phyloP scores from a whole-genome alignment of 2,888 invertebrate genomes.

The Panopea generosa region DNA sequence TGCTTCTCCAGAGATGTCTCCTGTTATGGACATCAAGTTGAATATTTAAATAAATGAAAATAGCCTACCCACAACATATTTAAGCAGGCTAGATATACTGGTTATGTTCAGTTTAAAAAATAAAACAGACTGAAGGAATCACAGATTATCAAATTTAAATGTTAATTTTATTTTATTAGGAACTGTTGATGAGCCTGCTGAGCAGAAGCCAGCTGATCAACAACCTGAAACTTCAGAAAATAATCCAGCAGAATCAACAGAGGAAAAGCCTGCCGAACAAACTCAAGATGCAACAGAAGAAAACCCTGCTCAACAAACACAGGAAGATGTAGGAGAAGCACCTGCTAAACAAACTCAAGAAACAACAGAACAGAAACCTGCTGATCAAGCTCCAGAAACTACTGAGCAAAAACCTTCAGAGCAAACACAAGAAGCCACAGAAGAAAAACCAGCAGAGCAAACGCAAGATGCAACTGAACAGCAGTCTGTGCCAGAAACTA shows the following conservation, averaged over 20 bases:
- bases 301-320: slow-evolving; percentile 13
- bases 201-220: too few species aligned
- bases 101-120: too few species aligned
- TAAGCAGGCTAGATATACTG: too few species aligned
- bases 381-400: background rate
- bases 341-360: slow-evolving; percentile 6
- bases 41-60: too few species aligned
- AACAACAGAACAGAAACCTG: slow-evolving; percentile 10
- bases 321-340: slow-evolving; percentile 2
- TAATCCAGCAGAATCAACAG: too few species aligned
- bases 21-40: too few species aligned
- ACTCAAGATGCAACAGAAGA: background rate
- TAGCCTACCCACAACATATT: too few species aligned
- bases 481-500: background rate
- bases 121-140: too few species aligned
- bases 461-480: slow-evolving; percentile 12
- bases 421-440: slow-evolving; percentile 1
- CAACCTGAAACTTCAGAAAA: background rate
- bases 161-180: too few species aligned
- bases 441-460: background rate
- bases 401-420: slow-evolving; percentile 17
- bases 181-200: too few species aligned
- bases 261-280: background rate
- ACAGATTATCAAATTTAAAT: too few species aligned
- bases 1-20: too few species aligned